A percentile compares a stretch with the other conserved stretches of the same genome.
Conservation (phyloP, 1,140 invertebrate species). For the Leptoteleia sp. region DNA sequence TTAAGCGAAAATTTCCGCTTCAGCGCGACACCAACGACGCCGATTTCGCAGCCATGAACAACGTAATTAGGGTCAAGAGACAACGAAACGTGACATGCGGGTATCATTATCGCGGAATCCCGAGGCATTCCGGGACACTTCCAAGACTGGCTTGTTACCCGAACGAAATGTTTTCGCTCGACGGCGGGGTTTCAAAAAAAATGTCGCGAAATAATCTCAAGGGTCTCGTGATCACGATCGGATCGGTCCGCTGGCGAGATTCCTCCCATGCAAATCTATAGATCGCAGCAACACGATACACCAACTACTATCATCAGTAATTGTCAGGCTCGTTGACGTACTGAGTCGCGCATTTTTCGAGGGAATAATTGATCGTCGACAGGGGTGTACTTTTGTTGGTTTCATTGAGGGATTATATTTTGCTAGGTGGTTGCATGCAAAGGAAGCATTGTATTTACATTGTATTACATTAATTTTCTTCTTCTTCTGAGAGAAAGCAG, state of each 20-base stretch:
- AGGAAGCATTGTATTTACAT: too few relatives aligned
- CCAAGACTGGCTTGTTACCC: conserved; percentile 51
- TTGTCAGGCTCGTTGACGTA: conserved; percentile 54
- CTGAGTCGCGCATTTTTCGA: conserved; percentile 26
- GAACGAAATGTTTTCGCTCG: conserved; percentile 21
- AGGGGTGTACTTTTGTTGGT: too few relatives aligned
- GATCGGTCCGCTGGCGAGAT: conserved; percentile 51
- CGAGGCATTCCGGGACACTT: conserved; percentile 52
- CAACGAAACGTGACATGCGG: conserved; percentile 50
- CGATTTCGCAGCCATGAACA: conserved; percentile 42
- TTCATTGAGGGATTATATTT: too few relatives aligned
- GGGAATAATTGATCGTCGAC: conserved; percentile 31
- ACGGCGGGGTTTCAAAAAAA: conserved; percentile 32
- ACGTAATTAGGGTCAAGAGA: conserved; percentile 62
- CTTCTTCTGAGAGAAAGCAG: too few relatives aligned
- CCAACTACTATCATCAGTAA: conserved; percentile 57
- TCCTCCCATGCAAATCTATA: conserved; percentile 63
- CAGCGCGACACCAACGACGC: conserved; percentile 29
- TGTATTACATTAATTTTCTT: too few relatives aligned
- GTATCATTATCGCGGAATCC: conserved; percentile 58
- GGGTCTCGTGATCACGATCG: conserved; percentile 52
- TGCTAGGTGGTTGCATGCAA: too few relatives aligned
- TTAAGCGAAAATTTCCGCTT: conserved; percentile 58
- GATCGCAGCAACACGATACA: conserved; percentile 53
- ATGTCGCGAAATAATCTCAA: conserved; percentile 53